Conservation (phyloP, 2,113 vertebrate genomes). For the Monopterus albus region DNA sequence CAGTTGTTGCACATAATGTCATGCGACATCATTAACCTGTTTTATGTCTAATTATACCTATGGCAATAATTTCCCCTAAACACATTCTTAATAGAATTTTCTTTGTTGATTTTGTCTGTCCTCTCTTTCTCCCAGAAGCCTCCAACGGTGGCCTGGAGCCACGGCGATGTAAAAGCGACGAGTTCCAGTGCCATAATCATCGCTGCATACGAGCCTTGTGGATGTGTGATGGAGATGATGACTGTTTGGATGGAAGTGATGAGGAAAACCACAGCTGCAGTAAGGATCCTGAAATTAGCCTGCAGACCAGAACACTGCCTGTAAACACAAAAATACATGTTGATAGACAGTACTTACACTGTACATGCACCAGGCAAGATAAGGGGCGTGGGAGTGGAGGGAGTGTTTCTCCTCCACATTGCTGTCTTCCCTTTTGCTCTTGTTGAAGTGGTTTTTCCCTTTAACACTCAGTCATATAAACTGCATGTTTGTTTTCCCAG, state of each 20-base stretch:
- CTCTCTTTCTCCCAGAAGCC: constrained; percentile 67
- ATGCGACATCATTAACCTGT: constrained; percentile 51
- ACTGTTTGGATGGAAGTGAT: constrained; percentile 95
- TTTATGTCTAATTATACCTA: constrained; percentile 44
- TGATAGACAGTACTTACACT: not conserved
- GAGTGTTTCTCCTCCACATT: constrained; percentile 29
- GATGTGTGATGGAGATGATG: constrained; percentile 96
- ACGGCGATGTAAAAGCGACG: constrained; percentile 86
- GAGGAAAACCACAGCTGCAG: constrained; percentile 89
- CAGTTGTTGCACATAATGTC: constrained; percentile 40
- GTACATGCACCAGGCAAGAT: constrained; percentile 9
- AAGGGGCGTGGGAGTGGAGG: constrained; percentile 21
- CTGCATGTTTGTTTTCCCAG: too few species aligned
- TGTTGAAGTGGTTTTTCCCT: constrained; percentile 31
- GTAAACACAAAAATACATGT: constrained; percentile 3
- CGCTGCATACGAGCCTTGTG: constrained; percentile 91
- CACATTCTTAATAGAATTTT: constrained; percentile 23
- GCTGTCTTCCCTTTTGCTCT: constrained; percentile 17
- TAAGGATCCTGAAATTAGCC: constrained; percentile 69
- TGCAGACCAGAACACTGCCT: constrained; percentile 2
- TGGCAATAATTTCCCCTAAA: constrained; percentile 46
- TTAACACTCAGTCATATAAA: constrained; percentile 61
- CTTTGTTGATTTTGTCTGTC: constrained; percentile 24
- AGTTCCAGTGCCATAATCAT: constrained; percentile 93
- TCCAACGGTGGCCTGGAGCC: constrained; percentile 79